phyloP scores from a whole-genome alignment of 2,888 invertebrate genomes.

The Listrodromus nycthemerus region DNA sequence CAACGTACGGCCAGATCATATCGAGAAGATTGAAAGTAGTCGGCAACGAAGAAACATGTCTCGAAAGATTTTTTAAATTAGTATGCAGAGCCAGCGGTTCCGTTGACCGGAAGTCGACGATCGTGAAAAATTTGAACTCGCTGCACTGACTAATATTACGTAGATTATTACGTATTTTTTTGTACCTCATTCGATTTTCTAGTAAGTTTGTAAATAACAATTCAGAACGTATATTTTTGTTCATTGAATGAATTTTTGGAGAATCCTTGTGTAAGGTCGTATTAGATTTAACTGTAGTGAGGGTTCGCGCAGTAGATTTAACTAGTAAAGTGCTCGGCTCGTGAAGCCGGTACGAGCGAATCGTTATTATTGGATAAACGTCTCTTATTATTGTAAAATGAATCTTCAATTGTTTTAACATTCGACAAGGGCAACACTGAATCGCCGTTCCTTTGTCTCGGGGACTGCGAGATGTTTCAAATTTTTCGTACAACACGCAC shows the following conservation, averaged over 20 bases:
- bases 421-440: conserved; percentile 52
- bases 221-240: conserved; percentile 75
- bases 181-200: neutral
- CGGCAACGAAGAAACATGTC: conserved; percentile 41
- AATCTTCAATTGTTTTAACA: conserved; percentile 64
- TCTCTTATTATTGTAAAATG: conserved; percentile 66
- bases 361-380: conserved; percentile 69
- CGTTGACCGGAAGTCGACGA: conserved; percentile 21
- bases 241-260: conserved; percentile 72
- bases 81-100: conserved; percentile 23
- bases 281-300: conserved; percentile 44
- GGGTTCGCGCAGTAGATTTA: conserved; percentile 24
- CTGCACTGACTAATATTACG: conserved; percentile 6
- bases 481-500: conserved; percentile 28
- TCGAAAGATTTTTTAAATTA: conserved; percentile 34
- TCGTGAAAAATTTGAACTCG: conserved; percentile 7
- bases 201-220: conserved; percentile 71
- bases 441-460: conserved; percentile 45
- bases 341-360: conserved; percentile 66
- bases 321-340: conserved; percentile 38
- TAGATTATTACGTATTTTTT: conserved; percentile 21
- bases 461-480: conserved; percentile 13
- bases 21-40: conserved; percentile 55
- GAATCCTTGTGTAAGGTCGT: conserved; percentile 48
- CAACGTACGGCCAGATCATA: conserved; percentile 18